A percentile compares a stretch with the other conserved stretches of the same genome.
phyloP scores from a whole-genome alignment of 1,140 invertebrate species.

The Thaumatotibia leucotreta region DNA sequence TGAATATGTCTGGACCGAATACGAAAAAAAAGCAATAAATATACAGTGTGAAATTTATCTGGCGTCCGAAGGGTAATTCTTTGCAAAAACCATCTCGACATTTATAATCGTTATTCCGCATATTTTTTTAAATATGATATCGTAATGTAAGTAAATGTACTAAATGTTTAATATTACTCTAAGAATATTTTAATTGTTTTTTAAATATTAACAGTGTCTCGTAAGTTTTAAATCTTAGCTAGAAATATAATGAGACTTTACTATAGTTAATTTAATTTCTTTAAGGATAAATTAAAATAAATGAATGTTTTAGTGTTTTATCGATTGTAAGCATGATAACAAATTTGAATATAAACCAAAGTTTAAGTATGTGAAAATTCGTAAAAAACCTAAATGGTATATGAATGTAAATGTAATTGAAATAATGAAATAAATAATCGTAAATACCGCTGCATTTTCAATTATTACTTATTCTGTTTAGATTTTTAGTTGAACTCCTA shows the following conservation, averaged over 20 bases:
- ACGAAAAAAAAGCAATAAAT: slow-evolving; percentile 5
- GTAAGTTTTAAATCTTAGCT: slow-evolving; percentile 13
- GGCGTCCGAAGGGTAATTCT: not conserved
- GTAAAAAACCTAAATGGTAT: slow-evolving; percentile 29
- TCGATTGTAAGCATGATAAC: slow-evolving; percentile 37
- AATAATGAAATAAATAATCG: slow-evolving; percentile 61
- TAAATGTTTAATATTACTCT: slow-evolving; percentile 41
- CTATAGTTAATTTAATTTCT: slow-evolving; percentile 39
- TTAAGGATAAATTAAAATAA: slow-evolving; percentile 33
- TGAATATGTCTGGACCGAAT: slow-evolving; percentile 34
- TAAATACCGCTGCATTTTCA: slow-evolving; percentile 25
- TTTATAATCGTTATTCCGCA: slow-evolving; percentile 41
- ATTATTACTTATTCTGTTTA: not conserved
- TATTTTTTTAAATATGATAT: slow-evolving; percentile 38
- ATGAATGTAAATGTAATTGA: slow-evolving; percentile 52
- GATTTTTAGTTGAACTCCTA: too few species aligned
- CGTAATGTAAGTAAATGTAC: slow-evolving; percentile 39
- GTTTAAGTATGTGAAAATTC: slow-evolving; percentile 34
- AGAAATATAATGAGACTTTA: slow-evolving; percentile 57
- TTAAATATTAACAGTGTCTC: slow-evolving; percentile 37
- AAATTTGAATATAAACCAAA: slow-evolving; percentile 51
- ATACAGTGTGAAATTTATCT: not conserved
- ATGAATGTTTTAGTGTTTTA: slow-evolving; percentile 51
- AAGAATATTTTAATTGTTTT: slow-evolving; percentile 58
- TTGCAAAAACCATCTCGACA: not conserved